phyloP scores from a whole-genome alignment of 2,888 invertebrate genomes.

The Hedychridium roseum region DNA sequence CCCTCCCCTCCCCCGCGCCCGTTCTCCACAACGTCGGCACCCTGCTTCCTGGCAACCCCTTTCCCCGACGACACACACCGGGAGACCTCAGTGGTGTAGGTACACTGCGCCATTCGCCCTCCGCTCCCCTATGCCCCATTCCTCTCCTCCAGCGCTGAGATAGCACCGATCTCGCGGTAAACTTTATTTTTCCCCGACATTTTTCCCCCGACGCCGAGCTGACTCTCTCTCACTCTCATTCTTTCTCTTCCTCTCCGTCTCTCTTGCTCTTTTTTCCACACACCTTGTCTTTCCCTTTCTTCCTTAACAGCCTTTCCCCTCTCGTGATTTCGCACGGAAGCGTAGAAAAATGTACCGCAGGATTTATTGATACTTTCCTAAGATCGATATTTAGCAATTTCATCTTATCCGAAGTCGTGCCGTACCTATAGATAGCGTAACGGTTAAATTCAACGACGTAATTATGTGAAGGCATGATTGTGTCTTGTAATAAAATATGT shows the following conservation, averaged over 20 bases:
- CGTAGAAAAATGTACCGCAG: background rate
- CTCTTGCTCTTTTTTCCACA: background rate
- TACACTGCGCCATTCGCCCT: background rate
- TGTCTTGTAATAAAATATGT: no score
- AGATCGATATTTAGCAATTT: background rate
- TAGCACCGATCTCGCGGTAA: constrained; percentile 32
- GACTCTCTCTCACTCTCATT: background rate
- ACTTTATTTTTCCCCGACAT: constrained; percentile 35
- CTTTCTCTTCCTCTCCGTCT: background rate
- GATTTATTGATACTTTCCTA: background rate
- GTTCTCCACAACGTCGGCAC: constrained; percentile 15
- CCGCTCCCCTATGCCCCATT: constrained; percentile 1
- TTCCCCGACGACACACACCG: no score
- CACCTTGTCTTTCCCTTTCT: background rate
- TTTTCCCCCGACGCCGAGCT: constrained; percentile 11
- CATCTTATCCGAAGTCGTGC: background rate
- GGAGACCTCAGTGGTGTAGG: no score
- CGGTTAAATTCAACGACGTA: no score
- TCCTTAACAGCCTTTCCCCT: background rate
- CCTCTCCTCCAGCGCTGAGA: constrained; percentile 13
- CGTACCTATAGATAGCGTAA: background rate
- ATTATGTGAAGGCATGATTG: no score
- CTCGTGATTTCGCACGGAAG: background rate
- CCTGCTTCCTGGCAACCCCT: constrained; percentile 18
- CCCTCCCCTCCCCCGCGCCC: constrained; percentile 19